Evolutionary conservation across 2,113 vertebrate species (phyloP).

Genomic region (Vicugna pacos): DNA sequence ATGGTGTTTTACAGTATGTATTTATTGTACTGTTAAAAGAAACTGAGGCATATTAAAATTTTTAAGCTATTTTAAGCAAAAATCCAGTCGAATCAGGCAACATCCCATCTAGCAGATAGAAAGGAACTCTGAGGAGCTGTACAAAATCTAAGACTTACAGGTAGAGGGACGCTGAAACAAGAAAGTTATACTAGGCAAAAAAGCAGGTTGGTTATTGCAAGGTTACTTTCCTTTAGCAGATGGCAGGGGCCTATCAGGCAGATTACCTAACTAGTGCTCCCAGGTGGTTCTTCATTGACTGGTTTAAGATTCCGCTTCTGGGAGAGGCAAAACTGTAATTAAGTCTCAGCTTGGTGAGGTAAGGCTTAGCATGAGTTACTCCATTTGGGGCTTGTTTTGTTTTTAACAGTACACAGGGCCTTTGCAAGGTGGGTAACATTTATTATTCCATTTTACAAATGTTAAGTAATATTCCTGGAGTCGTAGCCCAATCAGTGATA

Average conservation of each 20-base stretch:
- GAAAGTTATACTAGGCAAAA: not conserved
- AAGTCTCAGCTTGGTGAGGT: not conserved
- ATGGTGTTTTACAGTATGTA: slow-evolving; percentile 38
- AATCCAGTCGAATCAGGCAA: not conserved
- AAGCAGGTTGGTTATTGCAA: not conserved
- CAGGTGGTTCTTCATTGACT: not conserved
- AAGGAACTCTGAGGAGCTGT: not conserved
- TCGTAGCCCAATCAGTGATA: not conserved
- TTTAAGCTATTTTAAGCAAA: slow-evolving; percentile 47
- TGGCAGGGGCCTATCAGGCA: not conserved
- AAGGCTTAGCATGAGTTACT: not conserved
- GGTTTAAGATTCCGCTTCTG: not conserved
- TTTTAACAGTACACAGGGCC: not conserved
- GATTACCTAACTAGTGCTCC: not conserved
- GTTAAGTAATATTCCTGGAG: slow-evolving; percentile 14
- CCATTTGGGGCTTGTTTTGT: not conserved
- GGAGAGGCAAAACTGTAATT: not conserved
- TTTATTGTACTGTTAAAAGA: slow-evolving; percentile 11
- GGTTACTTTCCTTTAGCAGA: not conserved
- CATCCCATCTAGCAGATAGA: not conserved
- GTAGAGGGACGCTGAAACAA: not conserved
- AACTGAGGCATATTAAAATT: not conserved
- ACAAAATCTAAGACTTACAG: not conserved
- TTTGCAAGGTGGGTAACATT: not conserved
- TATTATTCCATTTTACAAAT: slow-evolving; percentile 61